Conservation (phyloP, 1,140 invertebrate species). For the Bilobella aurantiaca region DNA sequence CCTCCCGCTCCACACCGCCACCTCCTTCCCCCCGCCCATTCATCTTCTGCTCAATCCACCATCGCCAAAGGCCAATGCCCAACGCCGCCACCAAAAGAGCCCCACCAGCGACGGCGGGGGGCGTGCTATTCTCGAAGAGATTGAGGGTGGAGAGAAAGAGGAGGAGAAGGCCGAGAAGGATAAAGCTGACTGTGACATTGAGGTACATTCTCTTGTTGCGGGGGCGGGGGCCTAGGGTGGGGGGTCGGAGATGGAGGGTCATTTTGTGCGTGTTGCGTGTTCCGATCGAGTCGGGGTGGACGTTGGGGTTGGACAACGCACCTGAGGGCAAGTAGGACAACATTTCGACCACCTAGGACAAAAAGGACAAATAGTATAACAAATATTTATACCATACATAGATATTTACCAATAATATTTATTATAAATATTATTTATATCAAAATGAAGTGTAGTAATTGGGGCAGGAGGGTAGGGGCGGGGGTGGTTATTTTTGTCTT, state of each 20-base stretch:
- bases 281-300: background rate
- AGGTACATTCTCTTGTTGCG: background rate
- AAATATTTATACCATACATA: no score
- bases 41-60: conserved; percentile 1
- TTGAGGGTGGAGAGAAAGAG: background rate
- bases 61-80: background rate
- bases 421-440: no score
- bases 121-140: background rate
- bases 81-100: background rate
- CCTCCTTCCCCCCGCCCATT: background rate
- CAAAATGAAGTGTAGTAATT: no score
- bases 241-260: background rate
- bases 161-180: conserved; percentile 1
- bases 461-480: no score
- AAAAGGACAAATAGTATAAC: no score
- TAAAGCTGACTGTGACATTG: background rate
- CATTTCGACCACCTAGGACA: no score
- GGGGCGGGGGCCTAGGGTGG: background rate
- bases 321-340: background rate
- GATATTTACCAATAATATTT: no score
- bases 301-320: background rate
- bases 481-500: no score
- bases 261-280: background rate
- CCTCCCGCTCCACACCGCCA: no score
- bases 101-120: background rate